Evolutionary conservation across 2,113 vertebrate species (phyloP), one percentile per base, ranked within the genome.

Genomic region (Ophthalmolycus amberensis): DNA sequence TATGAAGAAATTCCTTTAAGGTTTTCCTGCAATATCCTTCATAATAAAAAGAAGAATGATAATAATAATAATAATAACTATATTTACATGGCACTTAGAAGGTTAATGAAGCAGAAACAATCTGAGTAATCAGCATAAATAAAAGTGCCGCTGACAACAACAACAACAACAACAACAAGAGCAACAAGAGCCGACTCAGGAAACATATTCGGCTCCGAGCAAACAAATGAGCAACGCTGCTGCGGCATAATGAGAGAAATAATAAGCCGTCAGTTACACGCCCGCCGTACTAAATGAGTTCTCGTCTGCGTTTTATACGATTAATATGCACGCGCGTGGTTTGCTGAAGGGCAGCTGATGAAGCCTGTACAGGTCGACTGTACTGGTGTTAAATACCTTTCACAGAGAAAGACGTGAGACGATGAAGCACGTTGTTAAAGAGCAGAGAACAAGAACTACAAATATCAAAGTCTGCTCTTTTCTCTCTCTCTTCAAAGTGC

Each of bases 41-140:
- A 34, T 34, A 34, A 40, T 9, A 38, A 29, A 29, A 25, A 25
- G 25, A 25, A 25, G 25, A 25, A 25, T 25, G 25, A 25, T 25
- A 32, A 32, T 32, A 32, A 32, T 4, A 32, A 46, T 18, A 22
- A 71, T 44, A 76, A 67, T 3, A 76, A 34, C 54, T 74, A 29
- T 44, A 59, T 79, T 74, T 22, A 44, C 22, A 18, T 9, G 54
- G 18, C 70, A 78, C 62, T 69, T 87, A 64, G 15, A 65, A 54
- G 42, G 68, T 74, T 79, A 85, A 85, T 29, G 12, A 71, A 79
- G 22, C 76, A 46, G 80, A 15, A 48, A 34, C 34, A 34, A 34
- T 34, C 74, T 58, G 12, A 34, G 34, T 34, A 6, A 34, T 77
- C 40, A 40, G 56, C 50, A 32, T 37, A 32, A 79, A 72, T 68